phyloP scores from a whole-genome alignment of 2,797 vertebrate genomes.

The Echiichthys vipera region DNA sequence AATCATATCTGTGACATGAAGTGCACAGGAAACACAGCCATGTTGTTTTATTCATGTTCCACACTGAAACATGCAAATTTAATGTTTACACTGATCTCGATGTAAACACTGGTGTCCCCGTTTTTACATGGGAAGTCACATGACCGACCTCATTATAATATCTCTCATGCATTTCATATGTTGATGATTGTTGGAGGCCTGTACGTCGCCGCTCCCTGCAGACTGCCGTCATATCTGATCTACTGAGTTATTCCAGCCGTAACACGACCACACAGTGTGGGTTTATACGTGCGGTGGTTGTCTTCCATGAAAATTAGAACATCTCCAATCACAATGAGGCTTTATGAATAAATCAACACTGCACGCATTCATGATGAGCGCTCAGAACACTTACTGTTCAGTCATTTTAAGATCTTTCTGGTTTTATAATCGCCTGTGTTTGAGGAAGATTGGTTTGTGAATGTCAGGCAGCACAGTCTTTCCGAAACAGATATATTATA shows the following conservation, averaged over 20 bases:
- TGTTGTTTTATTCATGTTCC: conserved; percentile 31
- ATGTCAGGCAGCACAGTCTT: conserved; percentile 17
- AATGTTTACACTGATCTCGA: background rate
- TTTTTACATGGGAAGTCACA: background rate
- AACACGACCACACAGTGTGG: background rate
- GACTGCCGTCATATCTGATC: background rate
- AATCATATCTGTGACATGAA: background rate
- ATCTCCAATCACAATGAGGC: conserved; percentile 26
- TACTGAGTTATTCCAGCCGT: background rate
- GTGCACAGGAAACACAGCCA: background rate
- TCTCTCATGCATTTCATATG: conserved; percentile 12
- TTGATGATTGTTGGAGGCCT: background rate
- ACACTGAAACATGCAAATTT: conserved; percentile 28
- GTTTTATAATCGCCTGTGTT: conserved; percentile 26
- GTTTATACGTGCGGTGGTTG: background rate
- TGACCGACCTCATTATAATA: conserved; percentile 16
- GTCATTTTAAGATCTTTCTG: conserved; percentile 9
- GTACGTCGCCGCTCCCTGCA: background rate
- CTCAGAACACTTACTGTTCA: background rate
- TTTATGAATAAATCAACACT: conserved; percentile 30
- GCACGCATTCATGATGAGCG: background rate
- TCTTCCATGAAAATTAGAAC: conserved; percentile 17
- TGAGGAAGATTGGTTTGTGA: conserved; percentile 3
- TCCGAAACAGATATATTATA: conserved; percentile 12
- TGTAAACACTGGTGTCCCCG: conserved; percentile 11